A percentile compares a stretch with the other conserved stretches of the same genome.
These are phyloP conservation scores for Meteorus sp. DNA, from an alignment of 1,140 invertebrate species.

Conservation along the genomic window DNA sequence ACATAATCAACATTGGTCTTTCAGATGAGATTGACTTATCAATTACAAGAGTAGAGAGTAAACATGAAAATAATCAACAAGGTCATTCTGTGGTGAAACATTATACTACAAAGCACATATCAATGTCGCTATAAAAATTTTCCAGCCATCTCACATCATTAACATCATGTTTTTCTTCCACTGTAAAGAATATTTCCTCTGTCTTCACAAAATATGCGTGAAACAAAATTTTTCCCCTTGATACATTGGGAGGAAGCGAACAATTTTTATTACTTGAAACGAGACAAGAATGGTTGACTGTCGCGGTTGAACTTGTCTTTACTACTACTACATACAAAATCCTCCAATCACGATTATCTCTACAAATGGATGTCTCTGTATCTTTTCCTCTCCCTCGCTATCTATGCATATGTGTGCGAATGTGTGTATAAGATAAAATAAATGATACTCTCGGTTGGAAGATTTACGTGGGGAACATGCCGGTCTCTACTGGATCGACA, in stretches of 20 bases:
- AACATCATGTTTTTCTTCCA: no score
- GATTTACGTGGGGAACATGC: slow-evolving; percentile 10
- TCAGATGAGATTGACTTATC: neutral
- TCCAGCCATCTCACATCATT: no score
- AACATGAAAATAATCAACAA: slow-evolving; percentile 12
- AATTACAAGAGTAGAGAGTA: no score
- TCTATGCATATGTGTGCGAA: neutral
- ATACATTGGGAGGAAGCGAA: slow-evolving; percentile 27
- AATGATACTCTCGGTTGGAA: neutral
- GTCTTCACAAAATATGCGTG: no score
- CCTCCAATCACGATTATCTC: neutral
- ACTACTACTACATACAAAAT: neutral
- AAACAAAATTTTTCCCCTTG: neutral
- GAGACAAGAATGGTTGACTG: slow-evolving; percentile 13
- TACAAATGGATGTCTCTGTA: no score
- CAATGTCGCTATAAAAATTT: no score
- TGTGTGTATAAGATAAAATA: slow-evolving; percentile 5
- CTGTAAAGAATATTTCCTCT: no score
- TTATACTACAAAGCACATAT: no score
- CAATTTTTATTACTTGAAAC: slow-evolving; percentile 34
- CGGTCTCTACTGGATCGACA: neutral
- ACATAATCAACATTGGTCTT: neutral
- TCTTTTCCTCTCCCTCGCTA: no score
- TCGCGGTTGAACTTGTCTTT: slow-evolving; percentile 9
- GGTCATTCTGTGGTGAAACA: slow-evolving; percentile 8